Evolutionary conservation across 2,797 vertebrate genomes (phyloP).

Genomic region (Arctocebus calabarensis): DNA sequence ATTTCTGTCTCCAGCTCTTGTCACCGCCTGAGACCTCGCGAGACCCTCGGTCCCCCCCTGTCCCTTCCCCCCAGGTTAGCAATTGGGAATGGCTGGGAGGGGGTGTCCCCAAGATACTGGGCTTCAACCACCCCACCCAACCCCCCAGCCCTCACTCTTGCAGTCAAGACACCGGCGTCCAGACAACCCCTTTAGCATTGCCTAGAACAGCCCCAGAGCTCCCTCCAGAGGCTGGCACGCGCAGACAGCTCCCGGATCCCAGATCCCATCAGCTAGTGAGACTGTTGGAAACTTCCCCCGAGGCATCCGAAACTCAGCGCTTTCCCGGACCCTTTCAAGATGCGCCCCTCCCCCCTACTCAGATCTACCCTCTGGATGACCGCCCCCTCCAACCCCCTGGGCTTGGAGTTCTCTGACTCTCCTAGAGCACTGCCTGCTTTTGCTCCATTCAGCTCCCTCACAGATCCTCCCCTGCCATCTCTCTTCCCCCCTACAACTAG

Average conservation of each 20-base stretch:
- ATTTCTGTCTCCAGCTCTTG: constrained; percentile 87
- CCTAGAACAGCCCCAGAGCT: not conserved
- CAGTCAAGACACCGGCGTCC: not conserved
- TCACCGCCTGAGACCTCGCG: constrained; percentile 86
- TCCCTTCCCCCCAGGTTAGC: constrained; percentile 84
- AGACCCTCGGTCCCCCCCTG: constrained; percentile 84
- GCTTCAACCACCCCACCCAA: not conserved
- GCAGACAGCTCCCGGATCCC: not conserved
- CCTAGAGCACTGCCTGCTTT: not conserved
- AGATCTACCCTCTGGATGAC: not conserved
- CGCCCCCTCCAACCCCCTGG: rapidly evolving
- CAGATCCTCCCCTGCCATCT: not conserved
- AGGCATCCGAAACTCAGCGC: not conserved
- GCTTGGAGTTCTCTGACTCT: not conserved
- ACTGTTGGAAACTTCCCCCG: not conserved
- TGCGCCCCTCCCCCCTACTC: not conserved
- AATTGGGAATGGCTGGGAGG: constrained; percentile 77
- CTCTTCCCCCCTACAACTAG: not conserved
- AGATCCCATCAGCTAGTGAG: not conserved
- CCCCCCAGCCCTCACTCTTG: not conserved
- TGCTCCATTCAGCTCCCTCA: not conserved
- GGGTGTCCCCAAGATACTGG: constrained; percentile 25
- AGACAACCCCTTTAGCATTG: not conserved
- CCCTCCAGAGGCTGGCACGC: not conserved
- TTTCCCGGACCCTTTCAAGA: not conserved